A percentile compares a stretch with the other conserved stretches of the same genome.
phyloP scores from a whole-genome alignment of 2,113 vertebrate species.

The Tyto alba region DNA sequence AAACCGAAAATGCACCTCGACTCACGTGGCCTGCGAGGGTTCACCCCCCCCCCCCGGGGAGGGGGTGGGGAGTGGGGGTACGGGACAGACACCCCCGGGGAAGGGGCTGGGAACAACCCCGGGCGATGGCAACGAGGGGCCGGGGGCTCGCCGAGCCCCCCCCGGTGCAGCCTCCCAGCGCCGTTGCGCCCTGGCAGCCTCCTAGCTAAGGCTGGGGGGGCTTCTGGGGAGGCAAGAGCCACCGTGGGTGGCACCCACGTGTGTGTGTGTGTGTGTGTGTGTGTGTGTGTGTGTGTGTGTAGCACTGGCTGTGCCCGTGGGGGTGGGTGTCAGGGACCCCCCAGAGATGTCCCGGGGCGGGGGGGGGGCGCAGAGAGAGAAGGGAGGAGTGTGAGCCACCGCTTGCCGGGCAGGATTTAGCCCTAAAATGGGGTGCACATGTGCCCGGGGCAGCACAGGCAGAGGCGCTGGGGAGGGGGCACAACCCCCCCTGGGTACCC shows the following conservation, averaged over 20 bases:
- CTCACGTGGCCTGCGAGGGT: not conserved
- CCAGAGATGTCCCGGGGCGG: fast-evolving
- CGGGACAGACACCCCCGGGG: fast-evolving
- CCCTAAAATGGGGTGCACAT: not conserved
- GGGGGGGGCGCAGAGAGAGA: not conserved
- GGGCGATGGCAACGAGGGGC: fast-evolving
- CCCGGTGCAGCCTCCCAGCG: too few relatives aligned
- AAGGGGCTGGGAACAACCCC: not conserved
- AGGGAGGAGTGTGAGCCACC: fast-evolving
- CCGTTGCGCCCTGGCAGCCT: fast-evolving
- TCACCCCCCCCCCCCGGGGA: fast-evolving
- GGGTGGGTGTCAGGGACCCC: not conserved
- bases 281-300: too few relatives aligned
- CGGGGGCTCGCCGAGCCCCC: not conserved
- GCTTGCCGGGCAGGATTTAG: not conserved
- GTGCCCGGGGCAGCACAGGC: too few relatives aligned
- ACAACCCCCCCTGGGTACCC: not conserved
- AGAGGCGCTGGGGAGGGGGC: too few relatives aligned
- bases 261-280: too few relatives aligned
- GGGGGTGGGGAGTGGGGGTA: not conserved
- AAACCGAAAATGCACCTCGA: not conserved
- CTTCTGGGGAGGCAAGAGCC: fast-evolving
- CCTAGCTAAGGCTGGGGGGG: not conserved
- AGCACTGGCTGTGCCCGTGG: too few relatives aligned
- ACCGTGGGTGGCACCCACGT: too few relatives aligned